Conservation (phyloP, 2,113 vertebrate genomes). For the Sylvia atricapilla region DNA sequence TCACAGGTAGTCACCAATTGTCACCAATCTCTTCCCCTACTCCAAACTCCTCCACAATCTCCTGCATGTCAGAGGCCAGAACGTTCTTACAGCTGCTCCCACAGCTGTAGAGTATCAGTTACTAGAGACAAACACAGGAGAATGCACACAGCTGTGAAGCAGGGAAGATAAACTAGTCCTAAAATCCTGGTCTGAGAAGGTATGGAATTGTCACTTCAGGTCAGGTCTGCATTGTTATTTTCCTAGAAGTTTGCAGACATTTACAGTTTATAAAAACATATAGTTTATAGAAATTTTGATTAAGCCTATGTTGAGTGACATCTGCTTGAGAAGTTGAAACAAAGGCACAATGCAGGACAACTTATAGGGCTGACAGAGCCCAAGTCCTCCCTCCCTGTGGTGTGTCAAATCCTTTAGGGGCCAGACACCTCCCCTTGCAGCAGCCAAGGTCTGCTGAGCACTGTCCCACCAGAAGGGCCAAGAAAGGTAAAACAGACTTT, state of each 20-base stretch:
- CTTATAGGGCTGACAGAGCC: not conserved
- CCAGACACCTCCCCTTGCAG: not conserved
- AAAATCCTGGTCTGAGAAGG: not conserved
- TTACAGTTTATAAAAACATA: not conserved
- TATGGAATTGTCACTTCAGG: not conserved
- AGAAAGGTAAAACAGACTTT: not conserved
- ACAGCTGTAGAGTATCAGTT: slow-evolving; percentile 15
- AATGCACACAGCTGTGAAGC: not conserved
- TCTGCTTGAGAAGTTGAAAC: not conserved
- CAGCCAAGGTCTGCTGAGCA: not conserved
- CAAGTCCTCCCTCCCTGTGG: not conserved
- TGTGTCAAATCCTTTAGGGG: not conserved
- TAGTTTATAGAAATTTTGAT: not conserved
- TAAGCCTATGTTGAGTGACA: not conserved
- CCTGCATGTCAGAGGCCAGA: not conserved
- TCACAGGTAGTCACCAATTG: not conserved
- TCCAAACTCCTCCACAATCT: not conserved
- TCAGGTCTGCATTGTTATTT: not conserved
- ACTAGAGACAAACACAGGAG: not conserved
- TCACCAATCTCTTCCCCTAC: not conserved
- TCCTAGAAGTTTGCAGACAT: not conserved
- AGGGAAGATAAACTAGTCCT: not conserved
- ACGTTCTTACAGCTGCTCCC: not conserved
- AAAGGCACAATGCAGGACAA: not conserved
- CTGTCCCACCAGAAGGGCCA: not conserved